Base-by-base conservation (phyloP, 2,797 vertebrate genomes). In the Cichlasoma orientale region DNA sequence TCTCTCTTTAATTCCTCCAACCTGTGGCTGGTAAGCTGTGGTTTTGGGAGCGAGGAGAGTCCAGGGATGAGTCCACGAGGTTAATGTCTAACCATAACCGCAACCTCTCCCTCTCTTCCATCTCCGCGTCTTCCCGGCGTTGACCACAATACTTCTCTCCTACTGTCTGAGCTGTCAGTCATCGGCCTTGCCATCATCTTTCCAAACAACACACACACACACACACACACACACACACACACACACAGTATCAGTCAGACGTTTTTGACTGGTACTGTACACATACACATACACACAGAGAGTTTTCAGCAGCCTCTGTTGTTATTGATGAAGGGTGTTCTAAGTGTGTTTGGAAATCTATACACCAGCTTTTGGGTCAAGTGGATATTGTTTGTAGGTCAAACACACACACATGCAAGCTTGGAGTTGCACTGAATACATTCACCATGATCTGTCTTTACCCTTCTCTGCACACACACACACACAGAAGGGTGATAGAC, bases 121-220 rank as follows among this genome's bases (percentile, higher is more conserved):
- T 88, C 80, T 74, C 77, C 18, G 52, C 52, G 53, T 72, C 77
- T 69, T 54, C 70, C 73, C 50, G 18, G 69, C 6, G 1, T 25
- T 31, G 74, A 89, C 88, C 86, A 72, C 88, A 92, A 21, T 6
- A 52, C 66, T 47, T 59, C 78, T 83, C 78, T 80, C 74, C 82
- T 82, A n/a, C 80, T 74, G 79, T 86, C 78, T 63, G 63, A 80
- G 79, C 76, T 69, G 88, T 88, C 88, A 75, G 33, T 89, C 88
- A 80, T 78, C 56, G 25, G 56, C 75, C 77, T 79, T 81, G 59
- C 31, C 55, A 53, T 86, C 83, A 57, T 75, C 75, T 63, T 56
- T 44, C 55, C 29, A 61, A 70, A 69, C 52, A 66, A 27, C 33
- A 63, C 57, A 27, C 25, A 27, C 70, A 27, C 33, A 61, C 57